These are phyloP conservation scores for Adelphocoris suturalis DNA, from an alignment of 2,888 invertebrate species.

Conservation along the genomic window DNA sequence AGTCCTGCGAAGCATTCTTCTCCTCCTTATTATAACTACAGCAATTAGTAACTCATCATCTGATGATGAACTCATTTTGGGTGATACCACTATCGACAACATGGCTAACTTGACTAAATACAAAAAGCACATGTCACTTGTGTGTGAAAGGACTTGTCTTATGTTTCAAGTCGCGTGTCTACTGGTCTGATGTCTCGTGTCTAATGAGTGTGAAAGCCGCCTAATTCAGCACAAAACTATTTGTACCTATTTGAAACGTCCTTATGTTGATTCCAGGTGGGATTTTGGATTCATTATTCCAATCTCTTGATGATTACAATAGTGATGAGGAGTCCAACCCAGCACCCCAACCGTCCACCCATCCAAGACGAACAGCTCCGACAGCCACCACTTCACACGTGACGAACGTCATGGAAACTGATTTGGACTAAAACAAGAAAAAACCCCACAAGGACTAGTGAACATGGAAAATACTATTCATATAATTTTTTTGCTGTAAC, in stretches of 20 bases:
- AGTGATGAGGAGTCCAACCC: constrained; percentile 53
- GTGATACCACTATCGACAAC: no score
- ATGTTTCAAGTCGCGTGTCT: no score
- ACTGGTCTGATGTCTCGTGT: no score
- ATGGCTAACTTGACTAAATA: no score
- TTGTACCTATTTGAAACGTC: background rate
- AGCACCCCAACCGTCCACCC: constrained; percentile 24
- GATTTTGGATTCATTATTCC: constrained; percentile 68
- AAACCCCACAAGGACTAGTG: background rate
- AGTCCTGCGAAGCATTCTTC: no score
- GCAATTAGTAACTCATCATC: no score
- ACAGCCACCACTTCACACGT: constrained; percentile 46
- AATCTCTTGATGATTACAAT: constrained; percentile 64
- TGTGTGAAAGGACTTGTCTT: no score
- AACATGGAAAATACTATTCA: background rate
- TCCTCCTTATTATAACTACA: no score
- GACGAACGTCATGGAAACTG: constrained; percentile 66
- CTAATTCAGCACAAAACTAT: no score
- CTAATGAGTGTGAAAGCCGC: no score
- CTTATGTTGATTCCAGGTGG: constrained; percentile 45
- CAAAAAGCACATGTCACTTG: no score
- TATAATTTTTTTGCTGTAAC: constrained; percentile 10
- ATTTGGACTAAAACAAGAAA: constrained; percentile 61
- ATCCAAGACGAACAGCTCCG: background rate
- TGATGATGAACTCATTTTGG: no score